Evolutionary conservation across 2,797 vertebrate species (phyloP).

Genomic region (Muscicapa comitata): DNA sequence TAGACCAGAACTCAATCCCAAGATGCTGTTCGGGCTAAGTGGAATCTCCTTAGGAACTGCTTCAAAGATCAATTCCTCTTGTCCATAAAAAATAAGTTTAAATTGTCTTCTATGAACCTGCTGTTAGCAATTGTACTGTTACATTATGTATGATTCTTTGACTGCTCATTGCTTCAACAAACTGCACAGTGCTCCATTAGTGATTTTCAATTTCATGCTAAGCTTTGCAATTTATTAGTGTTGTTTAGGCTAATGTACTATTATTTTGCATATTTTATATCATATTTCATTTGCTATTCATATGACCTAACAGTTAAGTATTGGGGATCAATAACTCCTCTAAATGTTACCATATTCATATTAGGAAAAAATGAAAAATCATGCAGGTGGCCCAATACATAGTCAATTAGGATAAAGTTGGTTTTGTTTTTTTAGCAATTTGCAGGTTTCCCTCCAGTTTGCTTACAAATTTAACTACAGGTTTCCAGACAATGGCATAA

Average conservation of each 20-base stretch:
- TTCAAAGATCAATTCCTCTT: conserved; percentile 73
- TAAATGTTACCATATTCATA: conserved; percentile 39
- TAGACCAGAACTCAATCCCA: conserved; percentile 62
- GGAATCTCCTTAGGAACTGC: conserved; percentile 68
- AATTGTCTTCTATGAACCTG: conserved; percentile 62
- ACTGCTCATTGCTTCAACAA: conserved; percentile 66
- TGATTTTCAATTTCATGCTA: conserved; percentile 79
- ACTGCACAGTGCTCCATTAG: conserved; percentile 71
- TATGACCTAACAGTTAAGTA: conserved; percentile 62
- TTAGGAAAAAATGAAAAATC: conserved; percentile 4
- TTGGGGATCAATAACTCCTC: conserved; percentile 66
- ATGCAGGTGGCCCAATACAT: not conserved
- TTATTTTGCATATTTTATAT: conserved; percentile 80
- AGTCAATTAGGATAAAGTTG: not conserved
- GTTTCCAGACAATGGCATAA: not conserved
- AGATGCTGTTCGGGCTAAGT: conserved; percentile 69
- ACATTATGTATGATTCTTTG: conserved; percentile 77
- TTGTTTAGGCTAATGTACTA: conserved; percentile 76
- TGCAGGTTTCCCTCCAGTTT: not conserved
- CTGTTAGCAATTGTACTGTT: conserved; percentile 71
- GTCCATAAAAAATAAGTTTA: conserved; percentile 72
- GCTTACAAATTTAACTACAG: not conserved
- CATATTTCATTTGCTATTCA: conserved; percentile 66
- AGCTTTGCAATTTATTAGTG: conserved; percentile 80
- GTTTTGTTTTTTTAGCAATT: not conserved